Evolutionary conservation across 1,140 invertebrate genomes (phyloP).

Genomic region (Macrostomum lignano): DNA sequence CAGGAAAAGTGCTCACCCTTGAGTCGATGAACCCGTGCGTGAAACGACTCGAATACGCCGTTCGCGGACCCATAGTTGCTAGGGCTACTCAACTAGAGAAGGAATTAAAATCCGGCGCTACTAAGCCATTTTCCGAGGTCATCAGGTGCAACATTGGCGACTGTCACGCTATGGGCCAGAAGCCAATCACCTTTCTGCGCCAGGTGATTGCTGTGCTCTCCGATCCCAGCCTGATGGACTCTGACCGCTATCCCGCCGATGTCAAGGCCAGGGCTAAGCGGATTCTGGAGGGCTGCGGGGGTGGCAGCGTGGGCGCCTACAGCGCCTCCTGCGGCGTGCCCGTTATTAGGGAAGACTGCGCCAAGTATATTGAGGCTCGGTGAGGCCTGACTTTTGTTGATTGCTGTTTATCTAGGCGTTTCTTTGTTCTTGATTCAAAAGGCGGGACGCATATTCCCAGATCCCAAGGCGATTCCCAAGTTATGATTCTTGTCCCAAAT

Average conservation of each 20-base stretch:
- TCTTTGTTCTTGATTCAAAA: too few species aligned
- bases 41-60: slow-evolving; percentile 73
- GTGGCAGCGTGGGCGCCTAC: slow-evolving; percentile 44
- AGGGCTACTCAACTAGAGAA: slow-evolving; percentile 35
- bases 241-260: slow-evolving; percentile 44
- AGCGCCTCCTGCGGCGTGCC: slow-evolving; percentile 71
- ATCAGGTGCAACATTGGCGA: slow-evolving; percentile 93
- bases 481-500: too few species aligned
- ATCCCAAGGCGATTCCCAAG: too few species aligned
- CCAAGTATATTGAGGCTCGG: slow-evolving; percentile 71
- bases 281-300: slow-evolving; percentile 50
- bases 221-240: slow-evolving; percentile 42
- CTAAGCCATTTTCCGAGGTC: slow-evolving; percentile 57
- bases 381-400: too few species aligned
- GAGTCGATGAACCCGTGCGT: slow-evolving; percentile 69
- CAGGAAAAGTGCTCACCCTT: too few species aligned
- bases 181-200: slow-evolving; percentile 51
- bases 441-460: too few species aligned
- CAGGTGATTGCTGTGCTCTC: slow-evolving; percentile 29
- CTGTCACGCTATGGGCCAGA: slow-evolving; percentile 86
- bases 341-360: slow-evolving; percentile 55
- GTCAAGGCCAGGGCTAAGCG: slow-evolving; percentile 44
- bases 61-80: slow-evolving; percentile 66
- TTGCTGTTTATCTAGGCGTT: too few species aligned
- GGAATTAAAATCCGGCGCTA: slow-evolving; percentile 30